Base-by-base conservation (phyloP, 2,888 invertebrate species). In the Cephus runcator region DNA sequence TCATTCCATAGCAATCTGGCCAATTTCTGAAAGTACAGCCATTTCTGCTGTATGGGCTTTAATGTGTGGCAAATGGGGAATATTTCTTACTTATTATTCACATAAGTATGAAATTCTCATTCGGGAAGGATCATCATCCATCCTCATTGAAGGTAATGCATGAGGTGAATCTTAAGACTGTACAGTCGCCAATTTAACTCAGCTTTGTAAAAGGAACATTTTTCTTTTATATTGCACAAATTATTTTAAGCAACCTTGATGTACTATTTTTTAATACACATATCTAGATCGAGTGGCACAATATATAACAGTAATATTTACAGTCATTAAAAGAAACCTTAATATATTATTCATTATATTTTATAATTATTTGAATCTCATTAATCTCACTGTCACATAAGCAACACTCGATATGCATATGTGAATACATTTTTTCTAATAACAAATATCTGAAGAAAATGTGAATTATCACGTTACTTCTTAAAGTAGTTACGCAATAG, bases 41-140 rank as follows among this genome's bases (percentile, higher is more conserved):
- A 85, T 87, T 81, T 73, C 83, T 12, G 85, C 86, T 12, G 77
- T 86, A 12, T 86, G 86, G 86, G 73, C 86, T 34, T 79, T 85
- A 77, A 81, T 83, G 30, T 84, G 84, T 79, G 84, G 82, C 30
- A 84, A 83, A 56, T 87, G 86, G 87, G 86, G 87, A 34, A 79
- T 85, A 74, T 12, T 74, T 1, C 80, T 87, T 76, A 84, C 84
- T 86, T 83, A 83, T 75, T 83, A 85, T 35, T 81, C 86, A 30
- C 35, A 84, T 31, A 85, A 84, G 12, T 86, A 85, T 76, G 83
- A 82, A 75, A 73, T 84, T 75, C 69, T 85, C 40, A 76, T 87
- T 69, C 73, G 76, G 71, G 84, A 83, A 68, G 83, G 80, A 40
- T 76, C 85, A 34, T 77, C 77, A 30, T 82, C 85, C 0, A 85